Evolutionary conservation across 64 coral and sea anemone genomes (phyloP).

Genomic region (Actinia equina): DNA sequence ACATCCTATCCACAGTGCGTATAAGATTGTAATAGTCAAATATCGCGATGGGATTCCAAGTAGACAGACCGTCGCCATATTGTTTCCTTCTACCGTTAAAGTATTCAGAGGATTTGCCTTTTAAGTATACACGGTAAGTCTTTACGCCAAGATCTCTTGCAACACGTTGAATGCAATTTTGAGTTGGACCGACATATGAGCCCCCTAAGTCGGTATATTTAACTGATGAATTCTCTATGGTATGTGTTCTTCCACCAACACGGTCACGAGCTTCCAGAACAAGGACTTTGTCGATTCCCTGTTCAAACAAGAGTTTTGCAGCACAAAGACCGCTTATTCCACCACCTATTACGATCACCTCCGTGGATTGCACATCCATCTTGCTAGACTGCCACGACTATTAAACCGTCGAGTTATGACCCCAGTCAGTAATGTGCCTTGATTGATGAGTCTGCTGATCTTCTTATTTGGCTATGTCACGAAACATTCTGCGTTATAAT

Average conservation of each 20-base stretch:
- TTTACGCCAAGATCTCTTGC: constrained; percentile 81
- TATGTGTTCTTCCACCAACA: constrained; percentile 82
- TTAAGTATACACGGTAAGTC: constrained; percentile 70
- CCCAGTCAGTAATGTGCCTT: too few relatives aligned
- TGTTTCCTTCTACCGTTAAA: constrained; percentile 58
- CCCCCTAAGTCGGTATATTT: constrained; percentile 78
- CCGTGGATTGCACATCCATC: constrained; percentile 17
- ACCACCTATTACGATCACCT: constrained; percentile 80
- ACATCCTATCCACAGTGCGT: constrained; percentile 65
- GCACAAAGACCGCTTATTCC: constrained; percentile 90
- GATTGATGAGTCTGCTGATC: too few relatives aligned
- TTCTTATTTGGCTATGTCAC: too few relatives aligned
- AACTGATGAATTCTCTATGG: constrained; percentile 53
- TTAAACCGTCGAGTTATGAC: too few relatives aligned
- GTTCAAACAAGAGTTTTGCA: constrained; percentile 56
- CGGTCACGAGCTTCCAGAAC: constrained; percentile 79
- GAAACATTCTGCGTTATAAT: too few relatives aligned
- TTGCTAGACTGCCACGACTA: not conserved
- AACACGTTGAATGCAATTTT: constrained; percentile 77
- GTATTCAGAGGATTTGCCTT: constrained; percentile 60
- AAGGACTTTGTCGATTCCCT: constrained; percentile 44
- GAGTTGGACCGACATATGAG: constrained; percentile 84
- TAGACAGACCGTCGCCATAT: constrained; percentile 61
- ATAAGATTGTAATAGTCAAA: constrained; percentile 75
- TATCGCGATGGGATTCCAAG: constrained; percentile 80